Base-by-base conservation (phyloP, 1,140 invertebrate genomes). In the Formica selysi region DNA sequence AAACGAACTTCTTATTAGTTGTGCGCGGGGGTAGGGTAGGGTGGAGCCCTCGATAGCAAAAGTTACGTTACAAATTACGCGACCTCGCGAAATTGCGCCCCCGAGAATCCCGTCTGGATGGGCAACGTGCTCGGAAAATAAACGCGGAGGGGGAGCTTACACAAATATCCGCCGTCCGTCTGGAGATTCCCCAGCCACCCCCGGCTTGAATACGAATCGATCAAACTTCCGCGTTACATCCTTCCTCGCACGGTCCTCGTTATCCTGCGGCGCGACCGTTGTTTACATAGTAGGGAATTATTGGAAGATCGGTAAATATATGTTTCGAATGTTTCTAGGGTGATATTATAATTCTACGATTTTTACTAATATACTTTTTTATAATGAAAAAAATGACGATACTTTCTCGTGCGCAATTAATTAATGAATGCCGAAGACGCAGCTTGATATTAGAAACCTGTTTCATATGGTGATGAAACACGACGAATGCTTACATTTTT, bases 51-150 rank as follows among this genome's bases (percentile, higher is more conserved):
- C n/a, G 81, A 65, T 85, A 44, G 48, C 81, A 64, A 78, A 85
- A 76, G 81, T 78, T 85, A 44, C 79, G 54, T 83, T 83, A 74
- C 54, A 83, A 83, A 83, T 48, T 83, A 48, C 79, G 57, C 54
- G 79, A 83, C 38, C 68, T 74, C 79, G 38, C 68, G 54, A 83
- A 41, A 83, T 74, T 74, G 68, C 68, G 38, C 54, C 29, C 41
- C n/a, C 67, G 68, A 74, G 68, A 48, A 62, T 73, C 51, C 26
- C 51, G 79, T 59, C 68, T 61, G 44, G 73, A 48, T 32, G 73
- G 61, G 61, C 59, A 65, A 78, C 81, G 81, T 83, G 79, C 68
- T 61, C 79, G 38, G 68, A 48, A 62, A 83, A 19, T 36, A 41
- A 83, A 83, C 57, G 68, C 79, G 38, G n/a, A 73, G 16, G 36